phyloP scores from a whole-genome alignment of 2,888 invertebrate species.

The Pristionchus entomophagus region DNA sequence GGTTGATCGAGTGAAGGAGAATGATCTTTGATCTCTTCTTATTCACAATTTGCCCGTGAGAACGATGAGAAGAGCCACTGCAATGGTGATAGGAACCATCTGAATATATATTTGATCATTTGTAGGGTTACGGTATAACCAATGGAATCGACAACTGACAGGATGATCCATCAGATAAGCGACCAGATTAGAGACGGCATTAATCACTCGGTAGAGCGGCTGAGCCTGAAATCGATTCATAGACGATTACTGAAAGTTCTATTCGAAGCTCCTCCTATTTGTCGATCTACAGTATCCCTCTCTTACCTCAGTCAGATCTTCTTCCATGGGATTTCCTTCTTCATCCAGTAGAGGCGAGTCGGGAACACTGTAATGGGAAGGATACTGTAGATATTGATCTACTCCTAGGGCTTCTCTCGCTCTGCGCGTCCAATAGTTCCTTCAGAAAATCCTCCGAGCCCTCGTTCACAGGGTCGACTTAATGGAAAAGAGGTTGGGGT shows the following conservation, averaged over 20 bases:
- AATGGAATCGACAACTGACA: background rate
- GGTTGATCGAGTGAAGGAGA: background rate
- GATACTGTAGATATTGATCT: background rate
- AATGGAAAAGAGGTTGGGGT: background rate
- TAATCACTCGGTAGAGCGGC: background rate
- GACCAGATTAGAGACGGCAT: background rate
- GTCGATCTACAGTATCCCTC: background rate
- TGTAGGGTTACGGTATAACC: background rate
- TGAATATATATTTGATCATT: background rate
- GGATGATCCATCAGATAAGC: slow-evolving; percentile 10
- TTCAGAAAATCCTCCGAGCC: slow-evolving; percentile 20
- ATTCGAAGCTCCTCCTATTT: background rate
- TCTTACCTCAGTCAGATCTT: background rate
- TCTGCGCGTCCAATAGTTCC: background rate
- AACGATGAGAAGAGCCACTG: background rate
- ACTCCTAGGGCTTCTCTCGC: background rate
- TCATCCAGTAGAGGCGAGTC: background rate
- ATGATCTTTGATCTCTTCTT: slow-evolving; percentile 7
- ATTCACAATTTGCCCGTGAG: background rate
- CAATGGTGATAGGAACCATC: background rate
- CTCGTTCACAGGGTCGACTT: no score
- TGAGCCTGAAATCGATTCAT: background rate
- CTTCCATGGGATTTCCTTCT: background rate
- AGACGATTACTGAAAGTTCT: no score
- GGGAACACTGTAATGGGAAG: background rate